phyloP scores from a whole-genome alignment of 2,113 vertebrate genomes.

The Lepisosteus osseus region DNA sequence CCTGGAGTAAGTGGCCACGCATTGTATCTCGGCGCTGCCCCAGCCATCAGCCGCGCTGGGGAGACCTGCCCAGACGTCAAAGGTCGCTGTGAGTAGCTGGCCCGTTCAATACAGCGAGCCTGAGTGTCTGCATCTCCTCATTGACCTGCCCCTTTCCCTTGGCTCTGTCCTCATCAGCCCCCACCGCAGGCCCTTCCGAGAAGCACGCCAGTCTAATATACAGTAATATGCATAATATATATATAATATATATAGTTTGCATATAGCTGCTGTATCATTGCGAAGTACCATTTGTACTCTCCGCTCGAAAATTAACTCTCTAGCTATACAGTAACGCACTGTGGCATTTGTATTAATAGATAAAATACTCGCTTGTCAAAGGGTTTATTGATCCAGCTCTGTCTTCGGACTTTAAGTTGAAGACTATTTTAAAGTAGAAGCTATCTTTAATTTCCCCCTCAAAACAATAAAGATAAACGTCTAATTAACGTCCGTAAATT shows the following conservation, averaged over 20 bases:
- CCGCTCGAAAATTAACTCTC: no score
- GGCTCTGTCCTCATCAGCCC: slow-evolving; percentile 20
- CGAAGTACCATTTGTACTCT: no score
- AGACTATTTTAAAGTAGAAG: no score
- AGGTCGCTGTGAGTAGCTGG: slow-evolving; percentile 23
- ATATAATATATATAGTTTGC: no score
- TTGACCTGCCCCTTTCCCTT: slow-evolving; percentile 36
- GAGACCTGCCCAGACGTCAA: slow-evolving; percentile 26
- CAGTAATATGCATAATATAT: background rate
- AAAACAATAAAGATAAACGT: no score
- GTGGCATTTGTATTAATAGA: no score
- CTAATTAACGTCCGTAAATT: background rate
- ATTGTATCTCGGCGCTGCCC: slow-evolving; percentile 12
- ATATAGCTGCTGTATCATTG: no score
- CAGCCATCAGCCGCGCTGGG: slow-evolving; percentile 18
- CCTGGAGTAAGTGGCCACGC: slow-evolving; percentile 17
- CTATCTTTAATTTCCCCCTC: no score
- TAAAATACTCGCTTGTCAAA: no score
- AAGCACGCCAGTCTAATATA: background rate
- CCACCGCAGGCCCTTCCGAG: background rate
- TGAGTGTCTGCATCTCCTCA: slow-evolving; percentile 33
- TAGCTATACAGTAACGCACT: no score
- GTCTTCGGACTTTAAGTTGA: no score
- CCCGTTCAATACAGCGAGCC: slow-evolving; percentile 25
- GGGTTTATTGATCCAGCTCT: no score